Base-by-base conservation (phyloP, 2,888 invertebrate genomes). In the Drosophila fulvimacula region DNA sequence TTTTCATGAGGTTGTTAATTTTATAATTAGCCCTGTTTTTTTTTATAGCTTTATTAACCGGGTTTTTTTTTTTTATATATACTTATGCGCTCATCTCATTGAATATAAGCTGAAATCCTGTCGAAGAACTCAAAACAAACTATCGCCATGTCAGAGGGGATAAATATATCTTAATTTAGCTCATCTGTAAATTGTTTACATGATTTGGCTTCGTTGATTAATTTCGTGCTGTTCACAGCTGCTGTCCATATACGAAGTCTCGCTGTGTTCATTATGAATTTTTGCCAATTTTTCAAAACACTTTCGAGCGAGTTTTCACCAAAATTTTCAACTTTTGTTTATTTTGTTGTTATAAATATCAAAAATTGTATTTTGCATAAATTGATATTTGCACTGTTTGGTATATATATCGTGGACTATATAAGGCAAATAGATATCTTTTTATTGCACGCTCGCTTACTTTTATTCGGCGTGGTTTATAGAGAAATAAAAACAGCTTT, bases 251-350 rank as follows among this genome's bases (percentile, higher is more conserved):
- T 44, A 57, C 44, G 63, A 30, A 57, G 39, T 51, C 34, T 48
- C 17, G 51, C 56, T 60, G 17, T 24, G 52, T 61, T 51, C 68
- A 64, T 73, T 76, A 73, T 65, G 62, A 68, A 76, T 73, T 78
- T 69, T 62, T 27, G 19, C 51, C 41, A 48, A 65, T 69, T 74
- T 66, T 73, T 78, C 79, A 55, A 57, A 63, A 63, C 52, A 61
- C 55, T 62, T 61, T 57, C 71, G 44, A 30, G 36, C 36, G 36
- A 52, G 32, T 59, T 66, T 66, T 46, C 66, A 58, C 38, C 38
- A 61, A 48, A 15, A 42, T 27, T 51, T 51, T 51, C 34, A 21
- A 32, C 46, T 57, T 44, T 9, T 73, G 63, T 79, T 74, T 73
- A 76, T 59, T 39, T 59, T 13, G 49, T 49, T 59, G 59, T 61